Percentiles rank a stretch among this genome's conserved stretches.
Evolutionary conservation across 2,797 vertebrate species (phyloP).

Genomic region (Naso thynnoides): DNA sequence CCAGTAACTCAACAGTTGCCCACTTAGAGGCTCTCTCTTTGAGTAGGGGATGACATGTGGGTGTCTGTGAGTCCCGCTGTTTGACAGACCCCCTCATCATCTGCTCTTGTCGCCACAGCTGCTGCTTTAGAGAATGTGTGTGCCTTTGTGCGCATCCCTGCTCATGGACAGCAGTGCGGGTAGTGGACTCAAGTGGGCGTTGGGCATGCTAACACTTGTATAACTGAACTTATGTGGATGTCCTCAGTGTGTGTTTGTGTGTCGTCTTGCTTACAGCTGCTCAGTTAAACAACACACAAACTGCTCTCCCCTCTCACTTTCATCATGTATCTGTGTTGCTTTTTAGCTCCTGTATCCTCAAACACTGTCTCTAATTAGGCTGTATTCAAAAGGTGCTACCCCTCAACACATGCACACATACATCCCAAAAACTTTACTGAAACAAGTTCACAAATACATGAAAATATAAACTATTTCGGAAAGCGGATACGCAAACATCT

Average conservation of each 20-base stretch:
- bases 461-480: slow-evolving; percentile 7
- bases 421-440: neutral
- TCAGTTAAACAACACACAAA: slow-evolving; percentile 12
- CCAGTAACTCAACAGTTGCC: slow-evolving; percentile 67
- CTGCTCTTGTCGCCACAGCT: slow-evolving; percentile 72
- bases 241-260: slow-evolving; percentile 22
- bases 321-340: neutral
- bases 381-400: slow-evolving; percentile 2
- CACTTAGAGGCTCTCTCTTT: slow-evolving; percentile 31
- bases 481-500: slow-evolving; percentile 45
- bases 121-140: slow-evolving; percentile 47
- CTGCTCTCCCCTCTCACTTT: neutral
- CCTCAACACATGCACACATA: neutral
- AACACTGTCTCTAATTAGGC: neutral
- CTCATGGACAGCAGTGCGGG: slow-evolving; percentile 10
- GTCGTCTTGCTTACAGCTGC: slow-evolving; percentile 46
- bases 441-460: neutral
- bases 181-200: slow-evolving; percentile 43
- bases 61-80: slow-evolving; percentile 45
- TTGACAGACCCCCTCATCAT: slow-evolving; percentile 73
- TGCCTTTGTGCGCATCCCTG: slow-evolving; percentile 12
- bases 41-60: slow-evolving; percentile 38
- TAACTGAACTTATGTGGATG: neutral
- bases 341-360: neutral
- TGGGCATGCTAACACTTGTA: slow-evolving; percentile 50